These are phyloP conservation scores for Chelonia mydas DNA, from an alignment of 2,797 vertebrate species.

Conservation along the genomic window DNA sequence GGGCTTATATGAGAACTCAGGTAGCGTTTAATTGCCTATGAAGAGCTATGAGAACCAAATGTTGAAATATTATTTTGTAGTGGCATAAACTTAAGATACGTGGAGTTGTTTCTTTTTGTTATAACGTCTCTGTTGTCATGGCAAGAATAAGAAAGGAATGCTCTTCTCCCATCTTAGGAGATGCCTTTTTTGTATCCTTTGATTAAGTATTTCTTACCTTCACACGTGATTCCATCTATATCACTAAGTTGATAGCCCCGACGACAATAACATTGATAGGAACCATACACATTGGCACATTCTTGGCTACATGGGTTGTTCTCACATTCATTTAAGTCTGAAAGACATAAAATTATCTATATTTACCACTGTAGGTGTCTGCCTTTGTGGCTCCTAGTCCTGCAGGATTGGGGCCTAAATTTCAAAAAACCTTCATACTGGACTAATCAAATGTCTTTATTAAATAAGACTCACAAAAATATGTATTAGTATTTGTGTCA, in stretches of 20 bases:
- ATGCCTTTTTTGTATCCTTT: background rate
- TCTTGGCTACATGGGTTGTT: conserved; percentile 94
- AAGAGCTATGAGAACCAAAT: fast-evolving
- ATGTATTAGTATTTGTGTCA: background rate
- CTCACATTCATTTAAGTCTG: conserved; percentile 95
- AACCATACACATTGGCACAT: conserved; percentile 96
- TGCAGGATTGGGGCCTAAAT: background rate
- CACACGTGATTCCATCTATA: conserved; percentile 92
- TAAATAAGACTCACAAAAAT: background rate
- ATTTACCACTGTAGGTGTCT: background rate
- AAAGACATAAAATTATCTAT: background rate
- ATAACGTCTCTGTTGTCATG: fast-evolving
- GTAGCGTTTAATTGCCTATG: background rate
- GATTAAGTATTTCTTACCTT: conserved; percentile 83
- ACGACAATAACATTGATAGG: conserved; percentile 98
- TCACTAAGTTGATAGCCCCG: conserved; percentile 97
- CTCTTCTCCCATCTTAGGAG: background rate
- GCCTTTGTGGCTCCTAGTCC: background rate
- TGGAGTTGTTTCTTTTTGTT: background rate
- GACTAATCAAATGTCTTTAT: background rate
- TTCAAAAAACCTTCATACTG: background rate
- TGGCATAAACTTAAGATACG: background rate
- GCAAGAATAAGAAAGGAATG: background rate
- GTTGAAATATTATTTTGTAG: background rate
- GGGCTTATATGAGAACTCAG: background rate